Percentiles rank a stretch among this genome's conserved stretches.
These are phyloP conservation scores for Alaudala cheleensis DNA, from an alignment of 2,113 vertebrate species.

Conservation along the genomic window DNA sequence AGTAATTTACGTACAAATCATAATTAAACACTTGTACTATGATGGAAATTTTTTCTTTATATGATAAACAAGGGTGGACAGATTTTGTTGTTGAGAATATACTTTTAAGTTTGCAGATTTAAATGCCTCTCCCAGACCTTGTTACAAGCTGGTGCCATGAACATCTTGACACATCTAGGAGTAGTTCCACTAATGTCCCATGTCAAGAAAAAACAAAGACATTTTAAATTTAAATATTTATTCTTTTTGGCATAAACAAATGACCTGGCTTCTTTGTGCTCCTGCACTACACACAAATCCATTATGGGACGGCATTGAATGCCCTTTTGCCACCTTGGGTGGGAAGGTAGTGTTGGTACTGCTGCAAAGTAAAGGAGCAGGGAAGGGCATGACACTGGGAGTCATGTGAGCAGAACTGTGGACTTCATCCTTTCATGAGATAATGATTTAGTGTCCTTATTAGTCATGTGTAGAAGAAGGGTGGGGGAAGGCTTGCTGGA, in stretches of 20 bases:
- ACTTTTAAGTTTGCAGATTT: constrained; percentile 24
- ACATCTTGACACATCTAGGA: constrained; percentile 29
- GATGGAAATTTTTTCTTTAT: constrained; percentile 26
- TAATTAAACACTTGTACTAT: constrained; percentile 29
- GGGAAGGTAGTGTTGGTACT: not conserved
- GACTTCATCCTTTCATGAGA: constrained; percentile 16
- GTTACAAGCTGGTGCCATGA: constrained; percentile 70
- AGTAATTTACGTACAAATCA: not conserved
- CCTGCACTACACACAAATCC: not conserved
- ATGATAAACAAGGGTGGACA: constrained; percentile 33
- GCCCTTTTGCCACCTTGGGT: not conserved
- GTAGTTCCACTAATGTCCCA: constrained; percentile 22
- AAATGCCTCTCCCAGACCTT: constrained; percentile 61
- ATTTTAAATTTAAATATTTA: constrained; percentile 45
- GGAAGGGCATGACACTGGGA: not conserved
- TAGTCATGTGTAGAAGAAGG: constrained; percentile 14
- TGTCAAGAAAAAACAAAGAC: not conserved
- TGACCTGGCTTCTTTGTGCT: constrained; percentile 60
- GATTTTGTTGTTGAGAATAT: not conserved
- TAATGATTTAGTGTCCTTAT: constrained; percentile 13
- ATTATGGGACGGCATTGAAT: not conserved
- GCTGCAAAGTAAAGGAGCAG: not conserved
- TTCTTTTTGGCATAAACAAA: constrained; percentile 14
- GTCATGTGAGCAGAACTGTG: not conserved
- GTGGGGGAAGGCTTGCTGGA: constrained; percentile 29